Evolutionary conservation across 2,113 vertebrate genomes (phyloP).

Genomic region (Indicator maculatus): DNA sequence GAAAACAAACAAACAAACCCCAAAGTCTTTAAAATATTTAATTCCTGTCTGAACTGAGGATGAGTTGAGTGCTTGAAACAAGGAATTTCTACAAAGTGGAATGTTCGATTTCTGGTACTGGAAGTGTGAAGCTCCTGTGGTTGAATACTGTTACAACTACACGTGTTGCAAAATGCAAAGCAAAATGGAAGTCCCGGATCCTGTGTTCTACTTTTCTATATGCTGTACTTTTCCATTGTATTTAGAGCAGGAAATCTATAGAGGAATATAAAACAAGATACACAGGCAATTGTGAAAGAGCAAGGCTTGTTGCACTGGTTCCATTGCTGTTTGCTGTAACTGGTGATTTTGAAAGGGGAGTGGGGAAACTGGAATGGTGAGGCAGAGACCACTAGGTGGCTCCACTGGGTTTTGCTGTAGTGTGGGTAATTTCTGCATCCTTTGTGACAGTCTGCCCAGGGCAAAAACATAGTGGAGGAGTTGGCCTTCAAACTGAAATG

Average conservation of each 20-base stretch:
- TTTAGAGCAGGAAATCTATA: not conserved
- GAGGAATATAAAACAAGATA: not conserved
- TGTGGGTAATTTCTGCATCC: slow-evolving; percentile 4
- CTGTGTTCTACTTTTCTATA: not conserved
- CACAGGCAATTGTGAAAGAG: not conserved
- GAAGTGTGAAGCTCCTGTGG: not conserved
- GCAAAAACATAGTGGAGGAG: not conserved
- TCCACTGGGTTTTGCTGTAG: slow-evolving; percentile 4
- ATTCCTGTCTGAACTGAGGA: not conserved
- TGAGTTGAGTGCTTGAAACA: not conserved
- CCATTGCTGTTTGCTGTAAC: not conserved
- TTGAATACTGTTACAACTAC: not conserved
- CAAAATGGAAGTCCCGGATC: not conserved
- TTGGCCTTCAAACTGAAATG: not conserved
- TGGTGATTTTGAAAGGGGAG: not conserved
- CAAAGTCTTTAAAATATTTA: not conserved
- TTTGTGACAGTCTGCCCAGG: not conserved
- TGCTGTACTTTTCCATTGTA: not conserved
- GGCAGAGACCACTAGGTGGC: slow-evolving; percentile 52
- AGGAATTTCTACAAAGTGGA: not conserved
- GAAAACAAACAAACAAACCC: too few relatives aligned
- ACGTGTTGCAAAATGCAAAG: rapidly evolving
- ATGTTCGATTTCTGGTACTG: not conserved
- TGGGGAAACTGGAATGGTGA: not conserved
- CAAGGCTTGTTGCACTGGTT: not conserved